phyloP scores from a whole-genome alignment of 2,113 vertebrate genomes.

The Cyprinodon brontotheroides region DNA sequence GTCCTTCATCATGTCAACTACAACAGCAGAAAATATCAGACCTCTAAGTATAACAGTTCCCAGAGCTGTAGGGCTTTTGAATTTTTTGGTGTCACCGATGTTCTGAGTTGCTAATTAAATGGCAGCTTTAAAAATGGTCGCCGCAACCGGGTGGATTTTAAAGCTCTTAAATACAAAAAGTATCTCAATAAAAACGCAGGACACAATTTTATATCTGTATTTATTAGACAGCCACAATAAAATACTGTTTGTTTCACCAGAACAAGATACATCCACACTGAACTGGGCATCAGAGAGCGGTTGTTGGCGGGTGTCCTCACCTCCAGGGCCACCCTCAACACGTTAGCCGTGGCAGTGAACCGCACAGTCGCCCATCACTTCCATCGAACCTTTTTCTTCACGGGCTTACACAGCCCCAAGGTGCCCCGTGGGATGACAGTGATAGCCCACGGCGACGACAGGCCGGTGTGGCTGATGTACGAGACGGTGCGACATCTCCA shows the following conservation, averaged over 20 bases:
- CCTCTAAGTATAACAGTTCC: too few species aligned
- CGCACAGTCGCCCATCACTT: constrained; percentile 93
- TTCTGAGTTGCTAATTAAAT: too few species aligned
- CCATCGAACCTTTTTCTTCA: constrained; percentile 91
- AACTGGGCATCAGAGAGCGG: constrained; percentile 93
- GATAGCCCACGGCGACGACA: constrained; percentile 91
- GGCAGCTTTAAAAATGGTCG: too few species aligned
- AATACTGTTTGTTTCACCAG: constrained; percentile 66
- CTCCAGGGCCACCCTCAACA: constrained; percentile 88
- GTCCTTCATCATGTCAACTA: too few species aligned
- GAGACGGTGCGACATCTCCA: constrained; percentile 92
- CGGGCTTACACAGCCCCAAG: constrained; percentile 88
- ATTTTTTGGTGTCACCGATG: too few species aligned
- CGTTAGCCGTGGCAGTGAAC: constrained; percentile 92
- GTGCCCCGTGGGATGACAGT: constrained; percentile 91
- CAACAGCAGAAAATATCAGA: too few species aligned
- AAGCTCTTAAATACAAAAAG: too few species aligned
- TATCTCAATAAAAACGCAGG: too few species aligned
- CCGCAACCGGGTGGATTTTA: too few species aligned
- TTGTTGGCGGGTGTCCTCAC: constrained; percentile 91
- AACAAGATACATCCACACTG: constrained; percentile 96
- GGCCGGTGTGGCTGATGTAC: constrained; percentile 98
- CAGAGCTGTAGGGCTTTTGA: too few species aligned
- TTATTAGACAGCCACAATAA: too few species aligned
- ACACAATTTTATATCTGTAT: too few species aligned